A percentile compares a stretch with the other conserved stretches of the same genome.
These are phyloP conservation scores for Chaetura pelagica DNA, from an alignment of 2,113 vertebrate species.

Conservation along the genomic window DNA sequence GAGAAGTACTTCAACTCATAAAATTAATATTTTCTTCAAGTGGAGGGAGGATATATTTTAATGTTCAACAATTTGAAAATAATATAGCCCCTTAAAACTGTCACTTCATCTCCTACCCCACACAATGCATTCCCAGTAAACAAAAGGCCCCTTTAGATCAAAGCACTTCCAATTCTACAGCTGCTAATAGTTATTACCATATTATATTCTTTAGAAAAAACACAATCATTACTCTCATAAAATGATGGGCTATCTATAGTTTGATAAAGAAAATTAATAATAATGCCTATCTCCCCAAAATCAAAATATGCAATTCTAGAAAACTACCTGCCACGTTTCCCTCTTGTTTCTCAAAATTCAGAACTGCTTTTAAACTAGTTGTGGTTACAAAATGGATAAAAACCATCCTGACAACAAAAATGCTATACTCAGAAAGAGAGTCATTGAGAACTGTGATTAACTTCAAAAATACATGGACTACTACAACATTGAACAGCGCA, in stretches of 20 bases:
- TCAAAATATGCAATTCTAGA: background rate
- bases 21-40: background rate
- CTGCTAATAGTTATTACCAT: background rate
- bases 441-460: background rate
- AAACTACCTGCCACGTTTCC: background rate
- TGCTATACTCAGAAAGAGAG: background rate
- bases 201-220: background rate
- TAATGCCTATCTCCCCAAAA: background rate
- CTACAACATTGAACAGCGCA: background rate
- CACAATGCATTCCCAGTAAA: background rate
- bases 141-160: background rate
- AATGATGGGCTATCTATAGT: background rate
- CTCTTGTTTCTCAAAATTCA: background rate
- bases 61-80: background rate
- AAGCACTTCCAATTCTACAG: background rate
- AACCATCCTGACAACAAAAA: background rate
- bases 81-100: background rate
- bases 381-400: background rate
- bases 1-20: background rate
- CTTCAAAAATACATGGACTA: background rate
- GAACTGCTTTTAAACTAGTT: background rate
- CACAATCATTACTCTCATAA: background rate
- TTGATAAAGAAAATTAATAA: background rate
- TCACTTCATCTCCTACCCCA: background rate
- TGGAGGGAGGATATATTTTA: background rate